Base-by-base conservation (phyloP, 1,140 invertebrate species). In the Eumaeus atala region DNA sequence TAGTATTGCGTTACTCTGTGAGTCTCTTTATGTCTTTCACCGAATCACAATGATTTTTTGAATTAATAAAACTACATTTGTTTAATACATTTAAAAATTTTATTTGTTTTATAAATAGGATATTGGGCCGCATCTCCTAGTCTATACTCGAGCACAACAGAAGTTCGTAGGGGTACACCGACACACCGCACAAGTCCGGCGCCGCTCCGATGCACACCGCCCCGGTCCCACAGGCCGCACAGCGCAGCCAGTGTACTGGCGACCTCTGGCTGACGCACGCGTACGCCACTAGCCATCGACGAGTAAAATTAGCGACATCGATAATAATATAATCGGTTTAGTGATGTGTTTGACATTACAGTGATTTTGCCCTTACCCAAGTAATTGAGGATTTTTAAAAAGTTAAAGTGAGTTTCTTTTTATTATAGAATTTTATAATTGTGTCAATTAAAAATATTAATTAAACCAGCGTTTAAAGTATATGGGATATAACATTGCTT, bases 191-290 rank as follows among this genome's bases (percentile, higher is more conserved):
- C 21, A 6, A 28, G 21, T 28, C 6, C 21, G 21, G 21, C 6
- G 21, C 21, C 21, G 21, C 21, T 28, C 21, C 21, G 21, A 6
- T n/a, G 35, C 35, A 37, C 35, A 37, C 35, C 14, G 17, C 12
- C 38, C 56, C 37, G 52, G 47, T 34, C 42, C 36, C 38, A 33
- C 14, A 52, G 34, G 16, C 36, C 14, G 21, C n/a, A n/a, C 51
- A 36, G 16, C 21, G 14, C 14, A 33, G 36, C 21, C 55, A 63
- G 60, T 61, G 49, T 49, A 34, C 28, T 18, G 52, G 58, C 61
- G 64, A 56, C 53, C 55, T 42, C 54, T 44, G 38, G 37, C 17
- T 12, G 35, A 17, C 12, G 51, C 14, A 21, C 44, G 51, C 44
- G 18, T 49, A 35, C 33, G 21, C 16, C 21, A 34, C 35, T 12